phyloP scores from a whole-genome alignment of 2,797 vertebrate species.

The Protosalanx chinensis region DNA sequence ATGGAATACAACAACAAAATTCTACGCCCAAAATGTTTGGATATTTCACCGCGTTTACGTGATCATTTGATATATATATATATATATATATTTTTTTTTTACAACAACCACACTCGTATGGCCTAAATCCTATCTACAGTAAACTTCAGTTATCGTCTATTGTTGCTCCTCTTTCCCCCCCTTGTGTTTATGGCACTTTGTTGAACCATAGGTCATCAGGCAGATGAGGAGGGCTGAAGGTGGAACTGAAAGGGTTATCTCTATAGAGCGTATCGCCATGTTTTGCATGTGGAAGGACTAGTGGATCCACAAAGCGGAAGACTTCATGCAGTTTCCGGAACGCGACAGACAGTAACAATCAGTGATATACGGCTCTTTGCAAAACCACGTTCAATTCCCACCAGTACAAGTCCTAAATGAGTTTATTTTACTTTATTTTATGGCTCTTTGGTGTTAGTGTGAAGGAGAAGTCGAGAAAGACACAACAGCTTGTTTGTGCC shows the following conservation, averaged over 20 bases:
- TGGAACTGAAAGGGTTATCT: slow-evolving; percentile 40
- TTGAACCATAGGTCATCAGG: slow-evolving; percentile 9
- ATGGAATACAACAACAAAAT: not conserved
- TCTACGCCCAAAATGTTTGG: not conserved
- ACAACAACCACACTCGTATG: no score
- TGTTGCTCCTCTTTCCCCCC: not conserved
- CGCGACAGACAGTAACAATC: slow-evolving; percentile 19
- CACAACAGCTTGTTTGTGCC: not conserved
- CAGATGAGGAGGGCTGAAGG: slow-evolving; percentile 33
- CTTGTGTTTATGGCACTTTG: slow-evolving; percentile 2
- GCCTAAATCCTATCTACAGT: no score
- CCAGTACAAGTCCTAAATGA: not conserved
- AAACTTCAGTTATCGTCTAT: no score
- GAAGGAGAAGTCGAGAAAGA: not conserved
- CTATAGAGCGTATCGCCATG: slow-evolving; percentile 22
- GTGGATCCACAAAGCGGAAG: slow-evolving; percentile 3
- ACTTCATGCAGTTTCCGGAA: slow-evolving; percentile 39
- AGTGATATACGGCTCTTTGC: slow-evolving; percentile 24
- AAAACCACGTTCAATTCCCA: slow-evolving; percentile 19
- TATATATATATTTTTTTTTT: no score
- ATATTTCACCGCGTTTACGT: not conserved
- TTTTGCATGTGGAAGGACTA: slow-evolving; percentile 51
- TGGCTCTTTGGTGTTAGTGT: slow-evolving; percentile 32
- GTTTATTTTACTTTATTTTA: slow-evolving; percentile 49
- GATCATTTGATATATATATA: no score